These are phyloP conservation scores for Epizoanthus scotinus DNA, from an alignment of 92 coral and sea anemone species.

Conservation along the genomic window DNA sequence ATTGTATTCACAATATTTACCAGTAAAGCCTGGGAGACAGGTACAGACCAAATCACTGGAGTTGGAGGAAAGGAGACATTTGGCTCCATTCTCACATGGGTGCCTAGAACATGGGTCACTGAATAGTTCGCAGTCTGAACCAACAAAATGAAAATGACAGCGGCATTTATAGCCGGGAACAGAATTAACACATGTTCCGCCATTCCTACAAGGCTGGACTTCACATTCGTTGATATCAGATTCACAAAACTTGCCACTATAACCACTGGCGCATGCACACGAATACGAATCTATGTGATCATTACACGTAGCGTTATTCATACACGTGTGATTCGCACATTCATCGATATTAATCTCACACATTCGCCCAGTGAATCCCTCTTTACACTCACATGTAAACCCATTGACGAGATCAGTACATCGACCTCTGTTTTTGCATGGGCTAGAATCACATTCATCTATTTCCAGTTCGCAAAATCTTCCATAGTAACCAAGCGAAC, in stretches of 20 bases:
- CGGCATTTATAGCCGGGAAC: constrained; percentile 57
- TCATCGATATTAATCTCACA: constrained; percentile 62
- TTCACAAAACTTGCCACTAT: constrained; percentile 57
- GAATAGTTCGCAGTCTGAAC: constrained; percentile 48
- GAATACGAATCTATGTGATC: constrained; percentile 48
- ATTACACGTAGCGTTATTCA: constrained; percentile 63
- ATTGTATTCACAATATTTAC: constrained; percentile 51
- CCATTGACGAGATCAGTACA: constrained; percentile 42
- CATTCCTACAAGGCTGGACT: constrained; percentile 50
- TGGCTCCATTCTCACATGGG: constrained; percentile 57
- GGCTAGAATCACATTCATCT: constrained; percentile 44
- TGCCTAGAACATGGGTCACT: constrained; percentile 37
- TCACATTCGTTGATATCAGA: constrained; percentile 53
- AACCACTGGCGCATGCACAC: constrained; percentile 61
- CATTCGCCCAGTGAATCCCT: constrained; percentile 52
- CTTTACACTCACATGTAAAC: constrained; percentile 53
- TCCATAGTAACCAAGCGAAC: constrained; percentile 53
- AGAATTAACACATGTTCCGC: constrained; percentile 50
- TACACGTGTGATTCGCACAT: constrained; percentile 47
- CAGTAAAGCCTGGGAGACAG: constrained; percentile 44
- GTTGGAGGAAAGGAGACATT: constrained; percentile 36
- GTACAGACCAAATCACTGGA: constrained; percentile 35
- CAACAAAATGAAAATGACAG: constrained; percentile 47
- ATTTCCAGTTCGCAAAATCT: constrained; percentile 48
- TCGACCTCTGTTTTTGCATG: constrained; percentile 55